Base-by-base conservation (phyloP, 2,113 vertebrate species). In the Butorides virescens region DNA sequence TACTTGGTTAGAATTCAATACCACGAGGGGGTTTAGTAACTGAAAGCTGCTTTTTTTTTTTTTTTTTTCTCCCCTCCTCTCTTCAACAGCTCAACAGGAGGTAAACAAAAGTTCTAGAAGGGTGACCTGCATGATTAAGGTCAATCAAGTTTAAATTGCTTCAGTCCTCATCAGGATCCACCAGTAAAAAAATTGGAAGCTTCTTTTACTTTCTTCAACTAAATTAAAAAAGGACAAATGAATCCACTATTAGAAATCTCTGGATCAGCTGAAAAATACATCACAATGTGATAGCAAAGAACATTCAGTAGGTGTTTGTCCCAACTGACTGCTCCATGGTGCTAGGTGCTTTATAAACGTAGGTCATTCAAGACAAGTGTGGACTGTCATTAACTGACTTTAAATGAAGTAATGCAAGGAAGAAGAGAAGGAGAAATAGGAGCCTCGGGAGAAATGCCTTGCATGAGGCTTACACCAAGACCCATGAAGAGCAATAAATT, bases 1-100 rank as follows among this genome's bases (percentile, higher is more conserved):
- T 87, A 72, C 88, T 96, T 87, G 86, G 95, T 93, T 93, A 68
- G 83, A 92, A 96, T 93, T 90, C 95, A 88, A 86, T 55, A 95
- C 70, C 87, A 77, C 30, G 23, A 92, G 74, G 63, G 81, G 66
- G 72, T 93, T 77, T 90, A 92, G 49, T 15, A 92, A 85, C 61
- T 70, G 37, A 93, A 58, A 93, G 82, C 88, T 95, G 68, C 30
- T 46, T 58, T 26, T 34, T 10, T 25, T 37, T 26, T 13, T 7
- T 46, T 58, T 26, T 34, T 10, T 25, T 37, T 26, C 11, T 7
- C 0, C 13, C 23, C 17, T 21, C 30, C 53, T 13, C 39, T 12
- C 55, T 63, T 61, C 75, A 95, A 62, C 49, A 77, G 63, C 53
- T 86, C 70, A 72, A 73, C 70, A 90, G 77, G 94, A 95, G 92